Evolutionary conservation across 2,113 vertebrate genomes (phyloP).

Genomic region (Trematomus loennbergii): DNA sequence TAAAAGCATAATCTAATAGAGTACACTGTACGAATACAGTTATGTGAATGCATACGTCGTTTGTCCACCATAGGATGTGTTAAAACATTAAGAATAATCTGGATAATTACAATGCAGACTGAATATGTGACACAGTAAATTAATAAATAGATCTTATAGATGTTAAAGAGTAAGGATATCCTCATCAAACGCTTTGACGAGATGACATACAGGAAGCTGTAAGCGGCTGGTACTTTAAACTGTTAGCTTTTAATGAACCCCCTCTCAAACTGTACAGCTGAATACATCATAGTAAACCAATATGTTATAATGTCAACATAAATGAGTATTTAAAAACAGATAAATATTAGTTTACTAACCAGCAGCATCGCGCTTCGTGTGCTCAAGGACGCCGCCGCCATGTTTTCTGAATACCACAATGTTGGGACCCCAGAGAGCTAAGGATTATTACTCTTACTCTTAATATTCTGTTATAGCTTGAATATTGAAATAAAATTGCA

Average conservation of each 20-base stretch:
- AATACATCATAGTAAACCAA: rapidly evolving
- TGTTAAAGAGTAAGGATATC: background rate
- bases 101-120: background rate
- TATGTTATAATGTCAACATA: too few relatives aligned
- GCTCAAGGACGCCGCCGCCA: conserved; percentile 84
- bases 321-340: background rate
- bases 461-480: background rate
- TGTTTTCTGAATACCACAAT: conserved; percentile 49
- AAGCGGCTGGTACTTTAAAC: background rate
- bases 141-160: too few relatives aligned
- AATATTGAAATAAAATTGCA: background rate
- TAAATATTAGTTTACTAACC: conserved; percentile 52
- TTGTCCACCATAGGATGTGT: too few relatives aligned
- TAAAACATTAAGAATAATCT: too few relatives aligned
- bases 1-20: too few relatives aligned
- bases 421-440: background rate
- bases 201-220: background rate
- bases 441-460: too few relatives aligned
- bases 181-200: background rate
- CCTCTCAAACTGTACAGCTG: background rate
- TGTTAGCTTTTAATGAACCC: background rate
- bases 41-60: too few relatives aligned
- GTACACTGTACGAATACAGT: too few relatives aligned
- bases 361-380: conserved; percentile 54
- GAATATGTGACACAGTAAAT: background rate